Percentiles rank a stretch among this genome's conserved stretches.
phyloP scores from a whole-genome alignment of 2,888 invertebrate species.

The Hypena proboscidalis region DNA sequence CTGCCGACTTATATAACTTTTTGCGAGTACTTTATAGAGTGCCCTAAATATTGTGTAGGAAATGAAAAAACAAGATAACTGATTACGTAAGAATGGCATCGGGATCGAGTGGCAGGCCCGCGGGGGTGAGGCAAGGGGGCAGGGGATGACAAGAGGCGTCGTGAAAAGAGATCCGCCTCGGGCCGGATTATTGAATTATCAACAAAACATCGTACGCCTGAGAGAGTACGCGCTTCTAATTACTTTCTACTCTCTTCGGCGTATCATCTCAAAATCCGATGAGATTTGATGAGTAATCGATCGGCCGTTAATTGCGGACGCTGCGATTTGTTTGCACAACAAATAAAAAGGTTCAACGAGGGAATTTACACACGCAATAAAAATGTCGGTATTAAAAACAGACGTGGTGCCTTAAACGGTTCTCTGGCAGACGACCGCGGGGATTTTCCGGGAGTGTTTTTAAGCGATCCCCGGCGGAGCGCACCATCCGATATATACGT shows the following conservation, averaged over 20 bases:
- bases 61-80: constrained; percentile 73
- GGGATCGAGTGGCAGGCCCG: constrained; percentile 47
- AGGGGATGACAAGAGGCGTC: constrained; percentile 49
- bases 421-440: constrained; percentile 46
- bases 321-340: constrained; percentile 53
- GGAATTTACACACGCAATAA: constrained; percentile 55
- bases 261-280: constrained; percentile 69
- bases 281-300: constrained; percentile 71
- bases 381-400: constrained; percentile 61
- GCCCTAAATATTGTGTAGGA: constrained; percentile 65
- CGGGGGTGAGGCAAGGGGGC: constrained; percentile 34
- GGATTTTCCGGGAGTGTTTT: constrained; percentile 77
- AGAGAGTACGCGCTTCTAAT: constrained; percentile 73
- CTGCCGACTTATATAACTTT: constrained; percentile 74
- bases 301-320: constrained; percentile 59
- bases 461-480: constrained; percentile 65
- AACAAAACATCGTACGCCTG: constrained; percentile 79
- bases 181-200: constrained; percentile 81
- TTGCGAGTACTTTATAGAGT: constrained; percentile 58
- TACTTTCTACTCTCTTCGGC: constrained; percentile 70
- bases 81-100: constrained; percentile 71
- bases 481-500: constrained; percentile 70
- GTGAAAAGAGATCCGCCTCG: constrained; percentile 69
- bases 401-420: constrained; percentile 52
- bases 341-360: constrained; percentile 49